Evolutionary conservation across 2,888 invertebrate species (phyloP).

Genomic region (Microctonus brassicae): DNA sequence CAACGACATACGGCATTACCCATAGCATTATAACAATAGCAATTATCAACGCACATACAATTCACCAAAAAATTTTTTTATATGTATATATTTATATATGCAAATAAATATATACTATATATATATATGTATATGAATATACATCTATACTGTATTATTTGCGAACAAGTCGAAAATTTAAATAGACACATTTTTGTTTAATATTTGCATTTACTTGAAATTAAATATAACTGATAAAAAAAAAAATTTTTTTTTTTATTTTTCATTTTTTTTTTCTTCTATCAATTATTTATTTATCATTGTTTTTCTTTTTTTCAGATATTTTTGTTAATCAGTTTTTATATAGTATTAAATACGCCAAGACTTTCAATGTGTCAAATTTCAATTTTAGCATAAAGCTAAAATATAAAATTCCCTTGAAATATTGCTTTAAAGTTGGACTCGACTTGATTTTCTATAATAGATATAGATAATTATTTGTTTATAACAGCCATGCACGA

Average conservation of each 20-base stretch:
- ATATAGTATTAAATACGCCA: not conserved
- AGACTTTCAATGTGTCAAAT: not conserved
- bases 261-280: not conserved
- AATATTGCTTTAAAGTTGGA: conserved; percentile 1
- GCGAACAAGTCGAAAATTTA: conserved; percentile 11
- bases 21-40: conserved; percentile 59
- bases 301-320: not conserved
- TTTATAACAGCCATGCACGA: not conserved
- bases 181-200: conserved; percentile 11
- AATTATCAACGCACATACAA: conserved; percentile 52
- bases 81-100: conserved; percentile 51
- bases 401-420: not conserved
- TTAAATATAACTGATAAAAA: too few species aligned
- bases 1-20: conserved; percentile 68
- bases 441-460: not conserved
- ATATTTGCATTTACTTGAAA: not conserved
- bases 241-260: not conserved
- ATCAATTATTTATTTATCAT: too few species aligned
- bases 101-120: too few species aligned
- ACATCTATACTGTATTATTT: conserved; percentile 39
- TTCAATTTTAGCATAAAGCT: not conserved
- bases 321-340: not conserved
- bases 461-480: not conserved
- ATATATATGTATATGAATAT: conserved; percentile 41
- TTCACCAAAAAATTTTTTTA: conserved; percentile 32